Percentiles rank a stretch among this genome's conserved stretches.
These are phyloP conservation scores for Campoletis sonorensis DNA, from an alignment of 1,140 invertebrate genomes.

Conservation along the genomic window DNA sequence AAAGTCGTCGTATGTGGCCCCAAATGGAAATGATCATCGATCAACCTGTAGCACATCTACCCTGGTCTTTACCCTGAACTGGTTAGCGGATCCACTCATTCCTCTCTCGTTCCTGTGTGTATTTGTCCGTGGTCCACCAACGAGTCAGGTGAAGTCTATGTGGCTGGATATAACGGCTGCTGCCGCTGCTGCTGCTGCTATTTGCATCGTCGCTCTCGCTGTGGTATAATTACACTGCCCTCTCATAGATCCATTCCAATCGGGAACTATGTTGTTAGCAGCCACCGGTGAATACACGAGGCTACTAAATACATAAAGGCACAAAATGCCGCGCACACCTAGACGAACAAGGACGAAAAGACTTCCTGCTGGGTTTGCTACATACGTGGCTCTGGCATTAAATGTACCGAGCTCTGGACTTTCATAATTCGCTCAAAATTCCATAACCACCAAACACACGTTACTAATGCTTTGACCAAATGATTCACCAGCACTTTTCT, in stretches of 20 bases:
- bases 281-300: neutral
- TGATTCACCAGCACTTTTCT: constrained; percentile 13
- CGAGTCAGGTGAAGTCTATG: constrained; percentile 63
- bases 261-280: constrained; percentile 30
- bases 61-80: constrained; percentile 40
- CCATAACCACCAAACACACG: neutral
- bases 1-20: neutral
- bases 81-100: constrained; percentile 33
- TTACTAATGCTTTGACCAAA: constrained; percentile 7
- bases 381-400: neutral
- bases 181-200: constrained; percentile 65
- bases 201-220: constrained; percentile 59
- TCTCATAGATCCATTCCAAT: constrained; percentile 54
- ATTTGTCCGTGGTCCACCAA: constrained; percentile 18
- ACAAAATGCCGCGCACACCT: neutral
- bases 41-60: constrained; percentile 37
- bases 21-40: constrained; percentile 15
- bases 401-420: constrained; percentile 13
- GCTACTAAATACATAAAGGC: neutral
- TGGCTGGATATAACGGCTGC: constrained; percentile 56
- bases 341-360: neutral
- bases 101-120: neutral
- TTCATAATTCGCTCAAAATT: neutral
- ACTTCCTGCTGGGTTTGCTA: neutral
- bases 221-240: constrained; percentile 43